Conservation (phyloP, 2,113 vertebrate species). For the Sorex fumeus region DNA sequence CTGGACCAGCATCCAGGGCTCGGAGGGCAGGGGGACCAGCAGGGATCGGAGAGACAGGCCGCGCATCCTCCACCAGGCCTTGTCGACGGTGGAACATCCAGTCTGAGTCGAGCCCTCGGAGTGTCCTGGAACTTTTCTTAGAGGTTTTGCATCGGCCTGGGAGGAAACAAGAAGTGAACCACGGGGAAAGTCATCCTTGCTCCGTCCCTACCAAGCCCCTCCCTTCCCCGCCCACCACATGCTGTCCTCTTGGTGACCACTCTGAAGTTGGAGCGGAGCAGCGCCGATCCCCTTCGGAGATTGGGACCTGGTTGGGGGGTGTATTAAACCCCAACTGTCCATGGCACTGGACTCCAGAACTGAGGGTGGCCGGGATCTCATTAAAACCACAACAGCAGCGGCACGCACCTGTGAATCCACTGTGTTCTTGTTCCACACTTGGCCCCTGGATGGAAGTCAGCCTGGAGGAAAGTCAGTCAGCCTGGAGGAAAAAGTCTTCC, state of each 20-base stretch:
- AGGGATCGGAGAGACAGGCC: not conserved
- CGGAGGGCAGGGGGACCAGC: not conserved
- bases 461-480: conserved; percentile 15
- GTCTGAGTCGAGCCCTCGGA: not conserved
- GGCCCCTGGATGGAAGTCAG: not conserved
- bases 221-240: no score
- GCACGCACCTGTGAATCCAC: conserved; percentile 5
- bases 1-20: not conserved
- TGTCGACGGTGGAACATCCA: not conserved
- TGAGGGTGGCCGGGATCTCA: conserved; percentile 7
- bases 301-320: not conserved
- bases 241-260: not conserved
- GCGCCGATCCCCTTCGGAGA: not conserved
- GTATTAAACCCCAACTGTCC: conserved; percentile 4
- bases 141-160: conserved; percentile 60
- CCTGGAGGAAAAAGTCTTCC: conserved; percentile 46
- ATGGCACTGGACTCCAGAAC: not conserved
- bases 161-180: conserved; percentile 56
- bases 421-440: conserved; percentile 5
- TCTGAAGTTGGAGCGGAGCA: not conserved
- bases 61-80: not conserved
- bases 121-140: conserved; percentile 57
- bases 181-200: not conserved
- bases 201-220: not conserved
- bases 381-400: conserved; percentile 68